phyloP scores from a whole-genome alignment of 1,140 invertebrate genomes.

The Zaprionus capensis region DNA sequence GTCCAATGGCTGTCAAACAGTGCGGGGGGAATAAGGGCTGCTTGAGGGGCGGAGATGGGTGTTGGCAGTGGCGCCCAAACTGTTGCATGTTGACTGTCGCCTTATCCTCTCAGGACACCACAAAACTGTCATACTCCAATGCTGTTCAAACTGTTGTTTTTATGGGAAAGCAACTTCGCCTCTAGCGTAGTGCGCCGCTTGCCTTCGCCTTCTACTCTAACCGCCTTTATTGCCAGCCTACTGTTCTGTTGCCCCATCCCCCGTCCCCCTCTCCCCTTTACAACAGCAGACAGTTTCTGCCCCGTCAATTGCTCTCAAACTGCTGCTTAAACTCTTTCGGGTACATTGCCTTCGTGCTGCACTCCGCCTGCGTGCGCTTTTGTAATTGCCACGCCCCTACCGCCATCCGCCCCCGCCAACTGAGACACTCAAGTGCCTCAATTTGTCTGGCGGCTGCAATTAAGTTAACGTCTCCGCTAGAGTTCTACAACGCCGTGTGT shows the following conservation, averaged over 20 bases:
- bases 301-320: not conserved
- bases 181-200: not conserved
- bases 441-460: slow-evolving; percentile 73
- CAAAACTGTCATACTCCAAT: not conserved
- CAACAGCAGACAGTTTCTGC: not conserved
- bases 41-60: not conserved
- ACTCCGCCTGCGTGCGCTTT: not conserved
- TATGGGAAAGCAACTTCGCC: no score
- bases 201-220: not conserved
- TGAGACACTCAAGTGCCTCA: slow-evolving; percentile 47
- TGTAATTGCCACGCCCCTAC: not conserved
- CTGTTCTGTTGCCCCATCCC: not conserved
- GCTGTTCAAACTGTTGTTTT: not conserved
- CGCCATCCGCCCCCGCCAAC: not conserved
- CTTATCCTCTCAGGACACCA: no score
- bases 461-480: slow-evolving; percentile 61
- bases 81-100: not conserved
- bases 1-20: slow-evolving; percentile 6
- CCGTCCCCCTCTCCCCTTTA: not conserved
- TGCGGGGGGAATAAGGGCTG: not conserved
- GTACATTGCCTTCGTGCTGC: slow-evolving; percentile 31
- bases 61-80: not conserved
- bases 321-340: slow-evolving; percentile 10
- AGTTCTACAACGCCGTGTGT: slow-evolving; percentile 42
- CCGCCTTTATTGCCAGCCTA: not conserved